Conservation (phyloP, 2,797 vertebrate genomes). For the Jordanella pulchra region DNA sequence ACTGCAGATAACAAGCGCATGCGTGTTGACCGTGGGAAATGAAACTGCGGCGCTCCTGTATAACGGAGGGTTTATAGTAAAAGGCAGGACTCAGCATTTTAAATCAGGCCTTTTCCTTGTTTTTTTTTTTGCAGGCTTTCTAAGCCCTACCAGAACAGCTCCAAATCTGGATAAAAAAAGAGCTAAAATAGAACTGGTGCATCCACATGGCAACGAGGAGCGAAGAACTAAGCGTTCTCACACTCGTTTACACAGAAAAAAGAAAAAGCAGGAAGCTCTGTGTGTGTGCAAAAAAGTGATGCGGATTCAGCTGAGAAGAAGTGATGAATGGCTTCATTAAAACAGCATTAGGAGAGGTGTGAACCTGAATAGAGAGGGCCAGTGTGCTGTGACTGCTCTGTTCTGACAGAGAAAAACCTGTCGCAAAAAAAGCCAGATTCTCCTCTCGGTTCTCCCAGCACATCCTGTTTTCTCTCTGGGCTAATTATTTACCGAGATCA, state of each 20-base stretch:
- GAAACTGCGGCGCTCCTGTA: slow-evolving; percentile 36
- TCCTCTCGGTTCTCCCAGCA: slow-evolving; percentile 30
- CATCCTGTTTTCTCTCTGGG: background rate
- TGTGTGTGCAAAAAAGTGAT: slow-evolving; percentile 40
- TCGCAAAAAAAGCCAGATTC: slow-evolving; percentile 41
- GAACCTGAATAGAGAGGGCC: slow-evolving; percentile 61
- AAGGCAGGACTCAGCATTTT: slow-evolving; percentile 54
- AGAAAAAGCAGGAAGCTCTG: slow-evolving; percentile 37
- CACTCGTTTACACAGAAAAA: slow-evolving; percentile 39
- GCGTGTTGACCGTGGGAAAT: slow-evolving; percentile 38
- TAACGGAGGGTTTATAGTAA: slow-evolving; percentile 39
- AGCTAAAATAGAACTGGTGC: slow-evolving; percentile 61
- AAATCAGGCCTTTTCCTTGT: slow-evolving; percentile 24
- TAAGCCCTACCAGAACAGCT: slow-evolving; percentile 42
- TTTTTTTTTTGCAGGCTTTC: slow-evolving; percentile 9
- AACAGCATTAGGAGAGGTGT: slow-evolving; percentile 81
- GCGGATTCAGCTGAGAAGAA: slow-evolving; percentile 67
- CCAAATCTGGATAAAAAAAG: slow-evolving; percentile 50
- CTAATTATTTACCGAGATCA: slow-evolving; percentile 23
- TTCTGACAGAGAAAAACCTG: slow-evolving; percentile 36
- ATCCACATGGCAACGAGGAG: slow-evolving; percentile 61
- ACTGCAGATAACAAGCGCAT: background rate
- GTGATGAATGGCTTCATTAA: slow-evolving; percentile 86
- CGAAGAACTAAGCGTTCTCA: slow-evolving; percentile 65
- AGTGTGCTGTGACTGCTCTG: slow-evolving; percentile 43